A percentile compares a stretch with the other conserved stretches of the same genome.
These are phyloP conservation scores for Sebastes paucispinis DNA, from an alignment of 2,797 vertebrate genomes.

Conservation along the genomic window DNA sequence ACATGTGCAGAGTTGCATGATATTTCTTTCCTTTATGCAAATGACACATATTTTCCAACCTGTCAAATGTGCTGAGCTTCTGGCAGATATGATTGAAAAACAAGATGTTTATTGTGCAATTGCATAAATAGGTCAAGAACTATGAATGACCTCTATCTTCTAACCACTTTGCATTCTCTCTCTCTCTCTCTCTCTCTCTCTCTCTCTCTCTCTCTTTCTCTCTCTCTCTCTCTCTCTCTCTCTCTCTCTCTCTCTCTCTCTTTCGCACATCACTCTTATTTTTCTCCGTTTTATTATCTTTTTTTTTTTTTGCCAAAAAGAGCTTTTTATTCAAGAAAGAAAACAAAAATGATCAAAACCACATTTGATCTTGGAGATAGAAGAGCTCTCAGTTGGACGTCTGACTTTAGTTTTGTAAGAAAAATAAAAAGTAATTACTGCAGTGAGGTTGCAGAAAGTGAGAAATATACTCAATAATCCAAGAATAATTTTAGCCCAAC, in stretches of 20 bases:
- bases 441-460: conserved; percentile 13
- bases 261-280: conserved; percentile 17
- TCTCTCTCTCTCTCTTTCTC: neutral
- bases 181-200: neutral
- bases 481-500: neutral
- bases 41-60: conserved; percentile 36
- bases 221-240: neutral
- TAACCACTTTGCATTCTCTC: neutral
- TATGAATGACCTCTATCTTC: neutral
- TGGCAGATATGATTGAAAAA: conserved; percentile 10
- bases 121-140: neutral
- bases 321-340: conserved; percentile 3
- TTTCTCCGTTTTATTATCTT: neutral
- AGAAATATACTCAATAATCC: conserved; percentile 4
- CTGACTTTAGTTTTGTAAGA: conserved; percentile 5
- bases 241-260: neutral
- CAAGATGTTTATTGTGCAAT: conserved; percentile 7
- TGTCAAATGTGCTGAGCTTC: conserved; percentile 20
- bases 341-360: conserved; percentile 28
- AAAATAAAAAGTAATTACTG: conserved; percentile 7
- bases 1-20: conserved; percentile 21
- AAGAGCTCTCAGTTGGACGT: neutral
- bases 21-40: conserved; percentile 27
- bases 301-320: conserved; percentile 7
- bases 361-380: conserved; percentile 38